A percentile compares a stretch with the other conserved stretches of the same genome.
These are phyloP conservation scores for Euthynnus affinis DNA, from an alignment of 2,797 vertebrate genomes.

Conservation along the genomic window DNA sequence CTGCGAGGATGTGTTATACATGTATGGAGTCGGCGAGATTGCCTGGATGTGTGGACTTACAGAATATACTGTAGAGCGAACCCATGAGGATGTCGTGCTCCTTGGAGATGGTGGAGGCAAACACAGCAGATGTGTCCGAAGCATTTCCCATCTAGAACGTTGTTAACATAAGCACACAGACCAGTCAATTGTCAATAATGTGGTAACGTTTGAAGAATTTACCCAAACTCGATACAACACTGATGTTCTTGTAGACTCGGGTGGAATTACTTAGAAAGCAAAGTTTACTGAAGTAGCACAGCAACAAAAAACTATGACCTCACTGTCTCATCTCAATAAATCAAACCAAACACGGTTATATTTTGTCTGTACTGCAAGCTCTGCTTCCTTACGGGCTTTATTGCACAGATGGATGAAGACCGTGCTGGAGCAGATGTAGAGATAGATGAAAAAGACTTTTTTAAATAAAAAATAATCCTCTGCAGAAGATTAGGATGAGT, in stretches of 20 bases:
- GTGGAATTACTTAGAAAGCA: not conserved
- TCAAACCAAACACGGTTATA: not conserved
- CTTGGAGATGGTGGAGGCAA: constrained; percentile 87
- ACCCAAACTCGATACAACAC: not conserved
- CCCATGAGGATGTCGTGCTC: constrained; percentile 89
- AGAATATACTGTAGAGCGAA: constrained; percentile 86
- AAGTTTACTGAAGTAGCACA: not conserved
- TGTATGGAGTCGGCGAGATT: not conserved
- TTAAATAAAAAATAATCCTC: constrained; percentile 51
- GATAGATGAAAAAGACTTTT: constrained; percentile 31
- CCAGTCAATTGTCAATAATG: constrained; percentile 10
- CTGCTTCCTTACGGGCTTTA: constrained; percentile 9
- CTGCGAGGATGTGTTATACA: not conserved
- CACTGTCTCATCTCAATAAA: not conserved
- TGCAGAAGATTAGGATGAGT: constrained; percentile 36
- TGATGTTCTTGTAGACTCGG: not conserved
- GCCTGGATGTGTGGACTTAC: constrained; percentile 78
- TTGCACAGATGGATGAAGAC: constrained; percentile 2
- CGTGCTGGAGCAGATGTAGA: constrained; percentile 21
- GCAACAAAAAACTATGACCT: not conserved
- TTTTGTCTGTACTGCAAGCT: not conserved
- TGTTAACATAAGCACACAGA: constrained; percentile 9
- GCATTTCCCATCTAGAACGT: constrained; percentile 88
- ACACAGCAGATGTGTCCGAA: constrained; percentile 80
- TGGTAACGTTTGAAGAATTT: not conserved